These are phyloP conservation scores for Aquatica leii DNA, from an alignment of 2,888 invertebrate species.

Conservation along the genomic window DNA sequence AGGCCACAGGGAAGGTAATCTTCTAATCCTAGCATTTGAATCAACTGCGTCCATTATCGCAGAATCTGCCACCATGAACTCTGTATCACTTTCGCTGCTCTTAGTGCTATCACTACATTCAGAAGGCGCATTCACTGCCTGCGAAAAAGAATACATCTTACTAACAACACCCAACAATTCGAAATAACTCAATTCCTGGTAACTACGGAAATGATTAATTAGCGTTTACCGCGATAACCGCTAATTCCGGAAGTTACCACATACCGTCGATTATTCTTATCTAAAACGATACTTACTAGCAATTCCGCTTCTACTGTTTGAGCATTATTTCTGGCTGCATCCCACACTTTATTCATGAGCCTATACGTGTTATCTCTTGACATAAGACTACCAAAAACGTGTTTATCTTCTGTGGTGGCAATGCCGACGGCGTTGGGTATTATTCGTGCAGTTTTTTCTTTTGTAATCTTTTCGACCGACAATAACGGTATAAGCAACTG, in stretches of 20 bases:
- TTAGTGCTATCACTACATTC: constrained; percentile 48
- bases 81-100: constrained; percentile 47
- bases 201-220: too few species aligned
- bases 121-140: constrained; percentile 36
- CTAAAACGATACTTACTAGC: constrained; percentile 36
- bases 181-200: too few species aligned
- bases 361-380: constrained; percentile 89
- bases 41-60: constrained; percentile 20
- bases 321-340: constrained; percentile 65
- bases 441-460: constrained; percentile 92
- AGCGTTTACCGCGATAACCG: too few species aligned
- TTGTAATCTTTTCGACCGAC: constrained; percentile 86
- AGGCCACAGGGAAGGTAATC: constrained; percentile 31
- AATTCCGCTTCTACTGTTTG: constrained; percentile 50
- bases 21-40: constrained; percentile 23
- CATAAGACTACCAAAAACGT: constrained; percentile 89
- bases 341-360: constrained; percentile 87
- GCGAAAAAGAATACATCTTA: constrained; percentile 17
- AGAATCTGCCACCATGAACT: constrained; percentile 33
- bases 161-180: background rate
- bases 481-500: constrained; percentile 88
- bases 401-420: constrained; percentile 82
- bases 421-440: constrained; percentile 95
- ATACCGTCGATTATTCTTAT: too few species aligned
- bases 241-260: too few species aligned